Base-by-base conservation (phyloP, 2,113 vertebrate species). In the Abramis brama region DNA sequence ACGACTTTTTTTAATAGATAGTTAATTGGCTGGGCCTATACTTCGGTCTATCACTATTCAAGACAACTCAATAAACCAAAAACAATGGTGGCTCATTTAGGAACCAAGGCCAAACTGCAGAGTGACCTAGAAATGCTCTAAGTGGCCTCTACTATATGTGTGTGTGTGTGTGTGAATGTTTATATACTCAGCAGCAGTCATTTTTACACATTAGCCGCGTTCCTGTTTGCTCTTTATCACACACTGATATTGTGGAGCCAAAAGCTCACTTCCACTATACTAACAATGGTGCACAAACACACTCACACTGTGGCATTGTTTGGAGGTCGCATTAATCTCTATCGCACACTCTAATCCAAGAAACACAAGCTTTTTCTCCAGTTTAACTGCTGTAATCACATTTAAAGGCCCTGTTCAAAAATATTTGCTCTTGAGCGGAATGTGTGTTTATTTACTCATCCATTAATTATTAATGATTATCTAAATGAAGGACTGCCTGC, bases 401-500 rank as follows among this genome's bases (percentile, higher is more conserved):
- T 43, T 73, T n/a, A 43, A 73, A 43, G 21, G 21, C 21, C 70
- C 10, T 43, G 5, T 73, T 43, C 4, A 43, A 43, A 43, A 73
- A n/a, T 19, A 76, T 76, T 76, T 50, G n/a, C 45, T 74, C 30
- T 45, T 27, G 8, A 47, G 57, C 10, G 0, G 11, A 8, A 57
- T 25, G 55, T 43, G 57, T 62, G 77, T 43, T 25, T 9, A 68
- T 45, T 66, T 6, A 70, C 76, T 70, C 82, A n/a, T 86, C 79
- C 30, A 71, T 83, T 57, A 70, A 71, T 83, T 70, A 68, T 79
- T 84, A 89, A 91, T 86, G 89, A 87, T 88, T 81, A 89, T 81
- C 59, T 62, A 11, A 84, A 86, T 87, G 85, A 90, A 89, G 90
- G 88, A 91, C 84, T 92, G 85, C 84, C 88, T 75, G 19, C 10